Conservation (phyloP, 1,140 invertebrate species). For the Orchestia grillus region DNA sequence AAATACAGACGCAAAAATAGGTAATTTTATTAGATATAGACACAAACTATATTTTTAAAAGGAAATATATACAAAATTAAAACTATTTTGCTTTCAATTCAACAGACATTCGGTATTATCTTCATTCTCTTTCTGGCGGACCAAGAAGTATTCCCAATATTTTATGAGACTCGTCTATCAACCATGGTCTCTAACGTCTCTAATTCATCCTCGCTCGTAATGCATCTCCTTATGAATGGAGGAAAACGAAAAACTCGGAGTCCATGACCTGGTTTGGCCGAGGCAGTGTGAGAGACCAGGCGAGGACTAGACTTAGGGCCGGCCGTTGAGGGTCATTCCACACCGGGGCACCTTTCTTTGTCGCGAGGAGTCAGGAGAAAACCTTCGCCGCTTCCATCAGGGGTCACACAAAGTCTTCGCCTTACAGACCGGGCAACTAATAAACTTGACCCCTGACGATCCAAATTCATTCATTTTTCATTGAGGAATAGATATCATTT, state of each 20-base stretch:
- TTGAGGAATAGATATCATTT: neutral
- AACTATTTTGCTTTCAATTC: neutral
- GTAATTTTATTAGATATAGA: neutral
- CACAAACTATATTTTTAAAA: neutral
- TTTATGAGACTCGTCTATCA: neutral
- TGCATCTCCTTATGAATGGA: conserved; percentile 14
- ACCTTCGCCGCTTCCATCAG: conserved; percentile 1
- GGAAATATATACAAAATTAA: neutral
- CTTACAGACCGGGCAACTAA: neutral
- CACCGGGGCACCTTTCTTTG: conserved; percentile 27
- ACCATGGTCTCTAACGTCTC: neutral
- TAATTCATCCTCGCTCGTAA: neutral
- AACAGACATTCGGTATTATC: neutral
- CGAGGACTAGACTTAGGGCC: conserved; percentile 28
- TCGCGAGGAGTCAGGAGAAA: conserved; percentile 4
- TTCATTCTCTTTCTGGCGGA: neutral
- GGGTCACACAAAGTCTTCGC: neutral
- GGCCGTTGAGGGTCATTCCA: conserved; percentile 46
- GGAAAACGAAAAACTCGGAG: conserved; percentile 50
- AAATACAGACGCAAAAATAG: too few relatives aligned
- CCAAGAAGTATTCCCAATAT: neutral
- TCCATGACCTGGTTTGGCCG: conserved; percentile 42
- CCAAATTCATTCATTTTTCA: neutral
- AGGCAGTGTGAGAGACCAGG: conserved; percentile 13
- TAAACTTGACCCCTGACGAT: neutral